A percentile compares a stretch with the other conserved stretches of the same genome.
phyloP scores from a whole-genome alignment of 2,797 vertebrate genomes.

The Gobio occitaniae region DNA sequence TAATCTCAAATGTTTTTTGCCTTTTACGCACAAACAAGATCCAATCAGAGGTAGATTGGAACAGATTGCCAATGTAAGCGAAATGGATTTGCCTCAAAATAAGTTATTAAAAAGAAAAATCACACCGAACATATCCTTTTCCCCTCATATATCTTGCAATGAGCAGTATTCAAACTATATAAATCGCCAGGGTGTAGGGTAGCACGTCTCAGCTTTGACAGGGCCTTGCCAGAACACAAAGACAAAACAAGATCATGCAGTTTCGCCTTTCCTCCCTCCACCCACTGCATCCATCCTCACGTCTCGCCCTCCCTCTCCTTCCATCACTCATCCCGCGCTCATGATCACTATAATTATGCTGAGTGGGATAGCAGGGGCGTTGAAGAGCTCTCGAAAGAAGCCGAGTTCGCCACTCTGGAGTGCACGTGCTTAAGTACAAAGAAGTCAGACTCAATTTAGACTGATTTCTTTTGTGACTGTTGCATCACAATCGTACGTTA shows the following conservation, averaged over 20 bases:
- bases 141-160: neutral
- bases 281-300: conserved; percentile 28
- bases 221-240: conserved; percentile 45
- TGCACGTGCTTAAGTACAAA: conserved; percentile 35
- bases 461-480: conserved; percentile 30
- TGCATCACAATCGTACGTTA: conserved; percentile 26
- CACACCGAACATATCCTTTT: neutral
- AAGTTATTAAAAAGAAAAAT: neutral
- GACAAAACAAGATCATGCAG: conserved; percentile 45
- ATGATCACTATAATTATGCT: conserved; percentile 64
- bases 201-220: conserved; percentile 30
- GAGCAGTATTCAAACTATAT: conserved; percentile 33
- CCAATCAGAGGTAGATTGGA: neutral
- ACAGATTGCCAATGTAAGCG: neutral
- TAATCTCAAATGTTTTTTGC: neutral
- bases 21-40: neutral
- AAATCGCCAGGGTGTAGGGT: conserved; percentile 21
- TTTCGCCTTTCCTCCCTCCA: conserved; percentile 53
- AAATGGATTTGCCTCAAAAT: neutral
- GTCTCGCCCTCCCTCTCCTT: conserved; percentile 14
- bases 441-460: conserved; percentile 46
- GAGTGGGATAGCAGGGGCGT: conserved; percentile 58
- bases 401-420: conserved; percentile 25
- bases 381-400: conserved; percentile 50
- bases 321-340: conserved; percentile 44